These are phyloP conservation scores for Engystomops pustulosus DNA, from an alignment of 2,113 vertebrate species.

Conservation along the genomic window DNA sequence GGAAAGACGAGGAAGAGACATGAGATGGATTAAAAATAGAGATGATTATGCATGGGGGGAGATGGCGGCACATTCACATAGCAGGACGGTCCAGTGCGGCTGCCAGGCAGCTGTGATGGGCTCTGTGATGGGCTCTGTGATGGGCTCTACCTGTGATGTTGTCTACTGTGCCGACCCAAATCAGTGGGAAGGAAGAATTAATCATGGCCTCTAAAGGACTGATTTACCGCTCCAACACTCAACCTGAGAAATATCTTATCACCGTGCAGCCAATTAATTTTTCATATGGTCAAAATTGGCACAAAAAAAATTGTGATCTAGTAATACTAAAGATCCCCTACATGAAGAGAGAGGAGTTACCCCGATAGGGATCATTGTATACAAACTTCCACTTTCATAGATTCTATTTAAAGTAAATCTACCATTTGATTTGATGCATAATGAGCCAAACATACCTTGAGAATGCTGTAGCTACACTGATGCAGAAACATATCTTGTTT, in stretches of 20 bases:
- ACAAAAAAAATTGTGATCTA: not conserved
- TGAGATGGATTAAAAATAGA: constrained; percentile 33
- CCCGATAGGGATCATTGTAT: too few species aligned
- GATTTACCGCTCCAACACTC: not conserved
- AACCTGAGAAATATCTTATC: not conserved
- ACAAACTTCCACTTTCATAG: too few species aligned
- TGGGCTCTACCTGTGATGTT: constrained; percentile 38
- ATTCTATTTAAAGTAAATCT: too few species aligned
- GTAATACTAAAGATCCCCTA: too few species aligned
- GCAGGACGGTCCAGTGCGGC: not conserved
- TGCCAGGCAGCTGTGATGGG: constrained; percentile 32
- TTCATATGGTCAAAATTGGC: not conserved
- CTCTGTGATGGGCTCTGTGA: constrained; percentile 9
- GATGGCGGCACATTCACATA: constrained; percentile 22
- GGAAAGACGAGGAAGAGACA: constrained; percentile 27
- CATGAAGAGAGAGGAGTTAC: too few species aligned
- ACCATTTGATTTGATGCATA: too few species aligned
- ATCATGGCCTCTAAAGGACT: not conserved
- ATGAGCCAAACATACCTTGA: too few species aligned
- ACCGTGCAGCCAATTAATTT: not conserved
- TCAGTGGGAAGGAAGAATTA: constrained; percentile 10
- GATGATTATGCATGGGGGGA: constrained; percentile 39
- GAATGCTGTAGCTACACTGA: too few species aligned
- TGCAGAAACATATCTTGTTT: too few species aligned
- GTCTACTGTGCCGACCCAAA: not conserved